These are phyloP conservation scores for Dryobotodes eremita DNA, from an alignment of 2,888 invertebrate species.

Conservation along the genomic window DNA sequence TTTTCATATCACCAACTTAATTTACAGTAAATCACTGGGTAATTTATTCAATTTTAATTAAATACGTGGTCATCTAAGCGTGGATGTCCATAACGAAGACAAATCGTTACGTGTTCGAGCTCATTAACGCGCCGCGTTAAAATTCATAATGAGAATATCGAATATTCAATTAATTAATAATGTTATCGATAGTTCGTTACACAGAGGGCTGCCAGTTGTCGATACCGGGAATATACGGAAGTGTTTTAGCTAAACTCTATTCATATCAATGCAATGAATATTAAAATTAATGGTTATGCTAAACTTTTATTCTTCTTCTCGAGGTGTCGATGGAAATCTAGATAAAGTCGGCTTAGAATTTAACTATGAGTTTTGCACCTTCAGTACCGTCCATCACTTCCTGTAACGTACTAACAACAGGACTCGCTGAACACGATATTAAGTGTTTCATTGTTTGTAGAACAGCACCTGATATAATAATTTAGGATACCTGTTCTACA, in stretches of 20 bases:
- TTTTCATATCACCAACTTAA: constrained; percentile 67
- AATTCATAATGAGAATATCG: constrained; percentile 86
- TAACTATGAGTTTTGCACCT: no score
- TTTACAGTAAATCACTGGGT: constrained; percentile 81
- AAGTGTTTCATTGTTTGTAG: no score
- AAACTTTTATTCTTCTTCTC: neutral
- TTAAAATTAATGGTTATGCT: neutral
- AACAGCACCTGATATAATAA: neutral
- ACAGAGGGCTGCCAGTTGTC: constrained; percentile 58
- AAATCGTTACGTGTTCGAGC: constrained; percentile 80
- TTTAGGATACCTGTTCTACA: neutral
- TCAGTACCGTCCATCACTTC: no score
- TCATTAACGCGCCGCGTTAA: constrained; percentile 85
- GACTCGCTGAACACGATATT: no score
- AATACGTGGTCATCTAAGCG: constrained; percentile 77
- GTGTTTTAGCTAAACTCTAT: neutral
- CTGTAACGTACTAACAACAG: no score
- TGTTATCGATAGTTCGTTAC: constrained; percentile 75
- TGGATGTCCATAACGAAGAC: constrained; percentile 84
- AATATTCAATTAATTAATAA: constrained; percentile 88
- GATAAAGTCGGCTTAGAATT: no score
- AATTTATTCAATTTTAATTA: constrained; percentile 82
- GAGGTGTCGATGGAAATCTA: no score
- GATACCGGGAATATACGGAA: neutral
- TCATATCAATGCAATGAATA: no score